Conservation (phyloP, 2,888 invertebrate species). For the Cryptus viduatorius region DNA sequence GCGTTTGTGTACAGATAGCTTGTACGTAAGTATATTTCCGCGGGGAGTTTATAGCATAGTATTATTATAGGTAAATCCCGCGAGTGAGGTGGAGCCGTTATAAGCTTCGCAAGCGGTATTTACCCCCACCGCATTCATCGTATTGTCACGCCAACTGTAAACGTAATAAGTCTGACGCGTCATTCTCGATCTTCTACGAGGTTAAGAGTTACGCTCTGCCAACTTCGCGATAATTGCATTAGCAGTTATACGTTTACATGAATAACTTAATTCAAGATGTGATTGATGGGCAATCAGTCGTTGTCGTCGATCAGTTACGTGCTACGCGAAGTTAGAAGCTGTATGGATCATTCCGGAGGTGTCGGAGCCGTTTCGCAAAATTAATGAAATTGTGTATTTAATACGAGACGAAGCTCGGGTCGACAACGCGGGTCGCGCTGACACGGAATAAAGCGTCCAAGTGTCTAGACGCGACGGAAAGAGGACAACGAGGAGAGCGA, state of each 20-base stretch:
- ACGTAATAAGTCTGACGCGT: conserved; percentile 34
- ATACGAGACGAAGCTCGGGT: neutral
- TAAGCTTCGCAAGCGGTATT: neutral
- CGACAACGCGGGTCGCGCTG: neutral
- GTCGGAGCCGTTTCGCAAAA: neutral
- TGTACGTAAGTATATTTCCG: neutral
- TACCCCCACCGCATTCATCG: neutral
- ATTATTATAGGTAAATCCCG: conserved; percentile 11
- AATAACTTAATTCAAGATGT: neutral
- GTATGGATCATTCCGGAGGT: neutral
- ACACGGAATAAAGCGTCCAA: neutral
- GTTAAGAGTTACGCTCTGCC: neutral
- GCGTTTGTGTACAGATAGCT: neutral
- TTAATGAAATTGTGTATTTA: neutral
- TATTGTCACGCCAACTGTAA: conserved; percentile 52
- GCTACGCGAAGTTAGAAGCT: neutral
- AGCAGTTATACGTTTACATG: conserved; percentile 1
- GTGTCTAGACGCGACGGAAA: conserved; percentile 1
- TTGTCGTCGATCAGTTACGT: neutral
- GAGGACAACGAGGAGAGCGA: neutral
- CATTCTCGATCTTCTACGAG: neutral
- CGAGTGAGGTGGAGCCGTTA: neutral
- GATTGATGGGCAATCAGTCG: neutral
- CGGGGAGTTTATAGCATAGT: neutral
- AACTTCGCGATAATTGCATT: conserved; percentile 1